Conservation (phyloP, 1,140 invertebrate species). For the Steinernema feltiae region DNA sequence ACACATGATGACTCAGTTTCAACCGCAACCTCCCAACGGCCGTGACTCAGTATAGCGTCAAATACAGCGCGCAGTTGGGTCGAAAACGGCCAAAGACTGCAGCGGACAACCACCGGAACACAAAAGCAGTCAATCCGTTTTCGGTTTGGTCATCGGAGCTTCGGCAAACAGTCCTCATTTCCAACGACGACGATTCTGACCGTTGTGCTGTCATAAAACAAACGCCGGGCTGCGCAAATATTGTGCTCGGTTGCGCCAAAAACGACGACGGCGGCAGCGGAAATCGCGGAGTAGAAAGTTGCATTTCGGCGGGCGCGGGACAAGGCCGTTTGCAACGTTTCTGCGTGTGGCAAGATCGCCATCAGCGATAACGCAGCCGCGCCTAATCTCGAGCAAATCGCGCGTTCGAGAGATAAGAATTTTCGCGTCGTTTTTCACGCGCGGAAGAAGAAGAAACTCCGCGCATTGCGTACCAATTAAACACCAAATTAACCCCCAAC, state of each 20-base stretch:
- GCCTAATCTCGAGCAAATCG: not conserved
- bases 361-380: not conserved
- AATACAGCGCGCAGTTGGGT: too few relatives aligned
- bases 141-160: conserved; percentile 4
- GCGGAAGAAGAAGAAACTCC: not conserved
- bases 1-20: too few relatives aligned
- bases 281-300: not conserved
- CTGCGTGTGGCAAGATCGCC: not conserved
- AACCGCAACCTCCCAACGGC: too few relatives aligned
- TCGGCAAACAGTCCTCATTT: not conserved
- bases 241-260: not conserved
- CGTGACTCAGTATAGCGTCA: too few relatives aligned
- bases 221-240: not conserved
- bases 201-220: not conserved
- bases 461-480: conserved; percentile 11
- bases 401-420: not conserved
- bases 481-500: conserved; percentile 5
- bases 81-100: too few relatives aligned
- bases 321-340: not conserved
- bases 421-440: not conserved
- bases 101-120: too few relatives aligned
- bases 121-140: not conserved
- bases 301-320: not conserved
- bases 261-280: not conserved
- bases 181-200: not conserved